phyloP scores from a whole-genome alignment of 37 sponge, comb jelly and placozoan species.

The Diacarnus erythraeanus region DNA sequence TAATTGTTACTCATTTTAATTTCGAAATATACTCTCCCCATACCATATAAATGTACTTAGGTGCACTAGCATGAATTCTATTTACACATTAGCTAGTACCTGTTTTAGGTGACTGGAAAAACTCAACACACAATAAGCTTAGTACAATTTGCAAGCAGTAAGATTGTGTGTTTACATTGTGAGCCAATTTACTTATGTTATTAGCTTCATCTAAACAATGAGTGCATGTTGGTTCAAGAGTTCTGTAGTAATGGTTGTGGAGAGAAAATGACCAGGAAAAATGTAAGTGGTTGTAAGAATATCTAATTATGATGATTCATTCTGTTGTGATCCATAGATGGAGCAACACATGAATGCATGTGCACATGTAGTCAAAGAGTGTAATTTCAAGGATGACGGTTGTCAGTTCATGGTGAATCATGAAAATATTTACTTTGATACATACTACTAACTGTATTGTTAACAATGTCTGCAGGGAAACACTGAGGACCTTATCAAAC shows the following conservation, averaged over 20 bases:
- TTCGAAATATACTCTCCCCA: constrained; percentile 7
- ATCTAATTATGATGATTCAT: no score
- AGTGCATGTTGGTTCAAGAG: constrained; percentile 29
- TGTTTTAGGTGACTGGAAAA: no score
- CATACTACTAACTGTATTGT: no score
- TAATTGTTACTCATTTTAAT: constrained; percentile 29
- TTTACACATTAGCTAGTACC: no score
- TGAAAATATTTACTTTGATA: background rate
- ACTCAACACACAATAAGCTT: no score
- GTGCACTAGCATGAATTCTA: no score
- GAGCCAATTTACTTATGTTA: background rate
- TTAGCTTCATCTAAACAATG: constrained; percentile 37
- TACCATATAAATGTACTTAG: no score
- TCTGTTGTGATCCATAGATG: no score
- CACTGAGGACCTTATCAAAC: constrained; percentile 18
- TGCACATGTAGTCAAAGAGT: background rate
- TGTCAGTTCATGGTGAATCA: constrained; percentile 44
- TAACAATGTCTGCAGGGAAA: constrained; percentile 38
- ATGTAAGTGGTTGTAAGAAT: no score
- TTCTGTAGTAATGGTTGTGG: constrained; percentile 57
- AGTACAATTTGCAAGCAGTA: no score
- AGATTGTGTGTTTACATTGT: no score
- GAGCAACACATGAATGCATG: constrained; percentile 8
- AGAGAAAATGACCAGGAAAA: constrained; percentile 48
- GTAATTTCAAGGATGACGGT: constrained; percentile 27